phyloP scores from a whole-genome alignment of 2,888 invertebrate genomes.

The Mesochorus sp. region DNA sequence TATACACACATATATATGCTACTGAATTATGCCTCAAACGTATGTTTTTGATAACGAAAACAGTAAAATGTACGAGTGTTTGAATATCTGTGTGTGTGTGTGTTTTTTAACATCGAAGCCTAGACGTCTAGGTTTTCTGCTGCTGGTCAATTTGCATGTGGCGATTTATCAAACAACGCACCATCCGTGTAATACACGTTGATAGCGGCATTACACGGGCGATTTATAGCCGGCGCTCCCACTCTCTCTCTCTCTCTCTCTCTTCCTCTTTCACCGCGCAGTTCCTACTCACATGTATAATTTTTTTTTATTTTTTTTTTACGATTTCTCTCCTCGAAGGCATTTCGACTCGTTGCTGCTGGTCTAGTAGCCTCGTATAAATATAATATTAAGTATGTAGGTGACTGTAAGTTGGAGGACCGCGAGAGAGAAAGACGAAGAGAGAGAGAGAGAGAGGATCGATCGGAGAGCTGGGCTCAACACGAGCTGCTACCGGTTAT shows the following conservation, averaged over 20 bases:
- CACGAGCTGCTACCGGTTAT: conserved; percentile 61
- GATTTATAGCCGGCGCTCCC: conserved; percentile 74
- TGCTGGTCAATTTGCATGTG: conserved; percentile 76
- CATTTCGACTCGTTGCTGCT: conserved; percentile 44
- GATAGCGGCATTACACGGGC: conserved; percentile 79
- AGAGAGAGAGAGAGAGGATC: conserved; percentile 26
- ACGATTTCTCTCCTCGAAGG: conserved; percentile 27
- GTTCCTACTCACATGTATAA: neutral
- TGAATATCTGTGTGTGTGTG: neutral
- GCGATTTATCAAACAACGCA: conserved; percentile 80
- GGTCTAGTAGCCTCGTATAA: conserved; percentile 43
- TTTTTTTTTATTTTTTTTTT: conserved; percentile 22
- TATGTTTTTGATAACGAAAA: conserved; percentile 34
- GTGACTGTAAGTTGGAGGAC: conserved; percentile 10
- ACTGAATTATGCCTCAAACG: conserved; percentile 15
- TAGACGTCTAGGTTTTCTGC: conserved; percentile 49
- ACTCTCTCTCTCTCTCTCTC: conserved; percentile 48
- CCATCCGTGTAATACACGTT: conserved; percentile 80
- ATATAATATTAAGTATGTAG: conserved; percentile 13
- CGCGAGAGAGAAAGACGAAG: neutral
- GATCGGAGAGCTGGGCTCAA: conserved; percentile 39
- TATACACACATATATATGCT: too few relatives aligned
- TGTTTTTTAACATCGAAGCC: conserved; percentile 35
- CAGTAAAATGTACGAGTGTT: neutral
- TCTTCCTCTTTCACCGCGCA: neutral